Evolutionary conservation across 2,797 vertebrate genomes (phyloP), one percentile per base, ranked within the genome.

Genomic region (Anguilla marmorata): DNA sequence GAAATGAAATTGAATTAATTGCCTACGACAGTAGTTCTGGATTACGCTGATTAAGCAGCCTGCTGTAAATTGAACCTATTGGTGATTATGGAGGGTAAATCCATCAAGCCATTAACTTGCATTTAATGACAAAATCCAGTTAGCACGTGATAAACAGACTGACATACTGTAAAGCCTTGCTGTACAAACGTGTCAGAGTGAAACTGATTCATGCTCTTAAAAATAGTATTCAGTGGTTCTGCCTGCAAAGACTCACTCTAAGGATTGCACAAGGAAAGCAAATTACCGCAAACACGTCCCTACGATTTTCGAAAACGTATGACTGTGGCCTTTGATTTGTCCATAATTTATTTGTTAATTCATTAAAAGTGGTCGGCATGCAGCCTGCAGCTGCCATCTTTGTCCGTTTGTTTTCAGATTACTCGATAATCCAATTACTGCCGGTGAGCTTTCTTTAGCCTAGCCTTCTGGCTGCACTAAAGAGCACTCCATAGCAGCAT

Each of bases 391-490:
- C 89, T 91, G 88, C 89, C 91, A 88, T 94, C 92, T 92, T 89
- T 89, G 79, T 90, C 86, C 85, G 90, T 94, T 94, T 95, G 93
- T 95, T 95, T 93, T 91, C 92, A 91, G 91, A 95, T 94, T 94
- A 93, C 82, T 92, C 91, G 90, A 91, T 94, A 94, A 95, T 94
- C 92, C 93, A 94, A 93, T 95, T 95, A 94, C 91, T 91, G 91
- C 89, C 56, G 88, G 89, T 58, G 89, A 90, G 92, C 93, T 93
- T 92, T 93, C 92, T 83, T 91, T 88, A 89, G 87, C 89, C 58
- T 88, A 88, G 88, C 85, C 79, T 88, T 86, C 92, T 84, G 89
- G 89, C 86, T 90, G 89, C 89, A 92, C 91, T 88, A 91, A 85
- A 89, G 90, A 91, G 84, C 87, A 89, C 90, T 93, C 66, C 89